A percentile compares a stretch with the other conserved stretches of the same genome.
phyloP scores from a whole-genome alignment of 1,140 invertebrate species.

The Aleiodes sp. region DNA sequence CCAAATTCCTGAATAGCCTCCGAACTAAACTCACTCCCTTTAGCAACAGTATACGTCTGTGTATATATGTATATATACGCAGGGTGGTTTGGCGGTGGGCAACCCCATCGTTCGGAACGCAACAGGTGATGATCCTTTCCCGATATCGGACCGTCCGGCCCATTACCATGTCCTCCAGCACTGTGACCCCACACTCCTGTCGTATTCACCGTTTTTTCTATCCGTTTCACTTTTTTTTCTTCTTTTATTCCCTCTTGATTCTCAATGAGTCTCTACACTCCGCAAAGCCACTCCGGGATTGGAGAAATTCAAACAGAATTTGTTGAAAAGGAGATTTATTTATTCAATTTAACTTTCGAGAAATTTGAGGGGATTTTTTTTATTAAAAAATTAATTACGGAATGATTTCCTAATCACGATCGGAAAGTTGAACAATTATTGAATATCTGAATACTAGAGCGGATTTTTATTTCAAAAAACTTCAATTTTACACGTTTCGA shows the following conservation, averaged over 20 bases:
- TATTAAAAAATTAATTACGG: no score
- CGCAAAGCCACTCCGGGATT: not conserved
- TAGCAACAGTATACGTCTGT: no score
- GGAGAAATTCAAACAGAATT: not conserved
- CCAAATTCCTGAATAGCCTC: constrained; percentile 62
- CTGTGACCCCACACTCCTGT: constrained; percentile 28
- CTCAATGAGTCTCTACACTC: not conserved
- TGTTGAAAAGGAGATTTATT: not conserved
- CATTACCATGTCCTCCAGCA: constrained; percentile 49
- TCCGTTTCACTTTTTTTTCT: not conserved
- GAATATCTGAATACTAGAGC: no score
- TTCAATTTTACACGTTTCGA: no score
- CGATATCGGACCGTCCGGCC: constrained; percentile 61
- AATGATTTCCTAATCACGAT: no score
- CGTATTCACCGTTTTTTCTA: constrained; percentile 29
- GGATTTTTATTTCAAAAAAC: no score
- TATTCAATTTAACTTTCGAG: not conserved
- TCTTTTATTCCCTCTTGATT: not conserved
- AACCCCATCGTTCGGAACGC: constrained; percentile 63
- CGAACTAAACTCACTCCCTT: constrained; percentile 42
- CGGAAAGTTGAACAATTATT: no score
- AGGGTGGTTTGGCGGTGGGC: constrained; percentile 46
- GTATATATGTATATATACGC: constrained; percentile 16
- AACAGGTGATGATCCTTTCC: constrained; percentile 67
- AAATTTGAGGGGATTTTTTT: not conserved